These are phyloP conservation scores for Noctua janthina DNA, from an alignment of 2,888 invertebrate species.

Conservation along the genomic window DNA sequence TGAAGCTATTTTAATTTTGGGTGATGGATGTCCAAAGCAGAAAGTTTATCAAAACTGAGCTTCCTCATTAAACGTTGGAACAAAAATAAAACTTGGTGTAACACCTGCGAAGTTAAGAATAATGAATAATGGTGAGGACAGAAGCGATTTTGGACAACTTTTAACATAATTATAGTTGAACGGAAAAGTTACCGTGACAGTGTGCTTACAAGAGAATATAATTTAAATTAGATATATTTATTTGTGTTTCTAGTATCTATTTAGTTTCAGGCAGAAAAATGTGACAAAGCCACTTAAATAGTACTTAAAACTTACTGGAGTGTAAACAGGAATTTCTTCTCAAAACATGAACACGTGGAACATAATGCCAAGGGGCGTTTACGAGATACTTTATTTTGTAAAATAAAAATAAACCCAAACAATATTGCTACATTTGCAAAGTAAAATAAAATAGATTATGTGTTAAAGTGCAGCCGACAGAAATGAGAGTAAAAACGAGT, in stretches of 20 bases:
- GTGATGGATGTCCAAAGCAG: slow-evolving; percentile 14
- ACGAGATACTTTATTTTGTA: neutral
- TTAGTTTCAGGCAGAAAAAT: neutral
- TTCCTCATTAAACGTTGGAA: slow-evolving; percentile 32
- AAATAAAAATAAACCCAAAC: neutral
- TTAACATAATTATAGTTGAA: slow-evolving; percentile 44
- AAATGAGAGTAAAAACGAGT: slow-evolving; percentile 13
- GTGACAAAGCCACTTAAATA: too few relatives aligned
- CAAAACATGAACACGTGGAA: neutral
- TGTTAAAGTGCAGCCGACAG: neutral
- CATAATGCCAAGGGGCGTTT: neutral
- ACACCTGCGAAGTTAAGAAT: slow-evolving; percentile 43
- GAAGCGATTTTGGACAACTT: slow-evolving; percentile 27
- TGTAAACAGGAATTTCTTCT: neutral
- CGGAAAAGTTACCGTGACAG: slow-evolving; percentile 16
- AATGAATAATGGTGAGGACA: slow-evolving; percentile 24
- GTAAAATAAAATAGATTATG: neutral
- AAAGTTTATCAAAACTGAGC: slow-evolving; percentile 33
- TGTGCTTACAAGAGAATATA: neutral
- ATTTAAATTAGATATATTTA: neutral
- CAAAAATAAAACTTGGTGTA: slow-evolving; percentile 47
- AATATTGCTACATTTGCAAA: neutral
- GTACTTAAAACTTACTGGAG: neutral
- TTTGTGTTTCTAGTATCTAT: neutral
- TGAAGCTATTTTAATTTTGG: neutral